A percentile compares a stretch with the other conserved stretches of the same genome.
These are phyloP conservation scores for Cyprinodon diabolis DNA, from an alignment of 2,797 vertebrate species.

Conservation along the genomic window DNA sequence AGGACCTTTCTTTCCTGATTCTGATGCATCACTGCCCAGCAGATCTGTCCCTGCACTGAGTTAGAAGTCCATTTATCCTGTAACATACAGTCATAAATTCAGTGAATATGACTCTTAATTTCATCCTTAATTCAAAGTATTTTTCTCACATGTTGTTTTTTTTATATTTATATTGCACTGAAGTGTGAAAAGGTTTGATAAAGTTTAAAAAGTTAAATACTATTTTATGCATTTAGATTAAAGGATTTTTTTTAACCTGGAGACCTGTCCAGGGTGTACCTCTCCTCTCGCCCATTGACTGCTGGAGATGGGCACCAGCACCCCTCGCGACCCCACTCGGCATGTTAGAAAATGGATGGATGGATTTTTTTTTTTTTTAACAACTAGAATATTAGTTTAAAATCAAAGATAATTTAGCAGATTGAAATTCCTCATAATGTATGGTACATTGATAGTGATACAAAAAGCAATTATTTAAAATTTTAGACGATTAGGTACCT, in stretches of 20 bases:
- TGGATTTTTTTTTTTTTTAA: background rate
- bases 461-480: too few relatives aligned
- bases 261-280: too few relatives aligned
- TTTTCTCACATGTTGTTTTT: background rate
- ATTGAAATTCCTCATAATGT: background rate
- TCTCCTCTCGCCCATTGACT: too few relatives aligned
- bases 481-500: background rate
- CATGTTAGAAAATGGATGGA: too few relatives aligned
- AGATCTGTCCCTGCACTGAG: background rate
- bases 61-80: background rate
- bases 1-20: slow-evolving; percentile 64
- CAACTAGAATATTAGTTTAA: background rate
- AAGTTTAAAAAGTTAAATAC: too few relatives aligned
- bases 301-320: too few relatives aligned
- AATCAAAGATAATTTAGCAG: background rate
- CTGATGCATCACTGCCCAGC: slow-evolving; percentile 40
- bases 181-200: too few relatives aligned
- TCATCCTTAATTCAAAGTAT: background rate
- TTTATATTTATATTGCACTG: too few relatives aligned
- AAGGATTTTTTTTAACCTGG: too few relatives aligned
- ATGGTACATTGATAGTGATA: background rate
- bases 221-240: too few relatives aligned
- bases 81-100: background rate
- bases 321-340: too few relatives aligned
- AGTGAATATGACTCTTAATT: background rate